Evolutionary conservation across 2,797 vertebrate species (phyloP).

Genomic region (Sebastes ruberrimus): DNA sequence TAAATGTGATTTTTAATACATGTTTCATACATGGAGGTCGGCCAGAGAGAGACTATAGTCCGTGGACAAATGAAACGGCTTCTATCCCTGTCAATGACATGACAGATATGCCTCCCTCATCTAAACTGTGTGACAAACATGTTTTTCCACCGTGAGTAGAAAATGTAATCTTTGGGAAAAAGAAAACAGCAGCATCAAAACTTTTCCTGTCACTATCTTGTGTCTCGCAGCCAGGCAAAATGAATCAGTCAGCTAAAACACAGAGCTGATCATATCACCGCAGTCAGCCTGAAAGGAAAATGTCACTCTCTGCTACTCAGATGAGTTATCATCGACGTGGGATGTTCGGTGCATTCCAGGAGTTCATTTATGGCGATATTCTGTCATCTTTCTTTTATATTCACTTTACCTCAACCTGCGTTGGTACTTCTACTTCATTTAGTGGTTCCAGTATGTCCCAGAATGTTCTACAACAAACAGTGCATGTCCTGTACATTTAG

Average conservation of each 20-base stretch:
- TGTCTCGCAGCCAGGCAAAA: constrained; percentile 5
- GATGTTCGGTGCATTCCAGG: not conserved
- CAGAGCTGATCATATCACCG: not conserved
- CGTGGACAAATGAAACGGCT: not conserved
- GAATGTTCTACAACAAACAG: not conserved
- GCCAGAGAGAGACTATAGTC: not conserved
- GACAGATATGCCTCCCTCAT: not conserved
- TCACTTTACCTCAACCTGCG: not conserved
- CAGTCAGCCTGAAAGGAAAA: not conserved
- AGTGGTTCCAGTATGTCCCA: not conserved
- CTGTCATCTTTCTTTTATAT: not conserved
- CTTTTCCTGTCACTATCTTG: not conserved
- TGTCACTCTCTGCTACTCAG: not conserved
- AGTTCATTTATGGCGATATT: not conserved
- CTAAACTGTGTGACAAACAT: not conserved
- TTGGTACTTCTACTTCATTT: not conserved
- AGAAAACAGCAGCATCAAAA: not conserved
- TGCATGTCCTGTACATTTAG: not conserved
- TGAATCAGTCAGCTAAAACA: constrained; percentile 12
- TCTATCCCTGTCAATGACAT: not conserved
- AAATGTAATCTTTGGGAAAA: not conserved
- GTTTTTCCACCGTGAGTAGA: not conserved
- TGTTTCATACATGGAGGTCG: not conserved
- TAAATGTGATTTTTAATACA: not conserved
- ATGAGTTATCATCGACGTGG: not conserved